These are phyloP conservation scores for Eilema caniola DNA, from an alignment of 2,888 invertebrate genomes.

Conservation along the genomic window DNA sequence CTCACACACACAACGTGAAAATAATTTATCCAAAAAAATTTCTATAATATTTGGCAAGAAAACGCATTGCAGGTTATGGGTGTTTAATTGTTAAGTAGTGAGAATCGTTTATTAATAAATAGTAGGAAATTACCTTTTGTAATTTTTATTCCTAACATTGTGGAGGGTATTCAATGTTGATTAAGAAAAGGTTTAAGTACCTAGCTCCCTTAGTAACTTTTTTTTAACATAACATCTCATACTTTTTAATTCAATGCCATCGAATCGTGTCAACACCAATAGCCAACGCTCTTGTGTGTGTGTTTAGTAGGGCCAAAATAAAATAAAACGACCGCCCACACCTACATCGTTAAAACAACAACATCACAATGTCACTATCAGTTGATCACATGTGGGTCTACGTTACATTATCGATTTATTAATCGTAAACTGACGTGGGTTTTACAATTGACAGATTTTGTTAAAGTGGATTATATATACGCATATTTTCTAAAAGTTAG, in stretches of 20 bases:
- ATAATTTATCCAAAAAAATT: slow-evolving; percentile 33
- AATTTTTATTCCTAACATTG: not conserved
- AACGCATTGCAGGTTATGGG: not conserved
- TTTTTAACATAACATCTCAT: slow-evolving; percentile 7
- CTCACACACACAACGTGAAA: slow-evolving; percentile 45
- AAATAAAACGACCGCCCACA: slow-evolving; percentile 69
- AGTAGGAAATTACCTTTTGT: not conserved
- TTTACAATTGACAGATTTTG: slow-evolving; percentile 15
- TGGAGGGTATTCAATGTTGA: not conserved
- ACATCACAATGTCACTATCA: slow-evolving; percentile 61
- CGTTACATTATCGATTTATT: slow-evolving; percentile 30
- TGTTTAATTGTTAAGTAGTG: not conserved
- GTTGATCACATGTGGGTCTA: slow-evolving; percentile 40
- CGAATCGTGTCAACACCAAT: slow-evolving; percentile 40
- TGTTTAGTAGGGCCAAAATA: slow-evolving; percentile 63
- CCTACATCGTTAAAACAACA: slow-evolving; percentile 64
- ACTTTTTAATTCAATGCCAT: slow-evolving; percentile 19
- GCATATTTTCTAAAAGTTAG: slow-evolving; percentile 3
- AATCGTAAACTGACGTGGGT: slow-evolving; percentile 22
- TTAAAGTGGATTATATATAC: slow-evolving; percentile 11
- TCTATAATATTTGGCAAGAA: not conserved
- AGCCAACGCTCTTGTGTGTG: slow-evolving; percentile 42
- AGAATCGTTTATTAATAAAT: not conserved
- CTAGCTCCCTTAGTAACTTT: too few species aligned
- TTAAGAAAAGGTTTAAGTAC: not conserved